phyloP scores from a whole-genome alignment of 1,140 invertebrate genomes.

The Pararge aegeria region DNA sequence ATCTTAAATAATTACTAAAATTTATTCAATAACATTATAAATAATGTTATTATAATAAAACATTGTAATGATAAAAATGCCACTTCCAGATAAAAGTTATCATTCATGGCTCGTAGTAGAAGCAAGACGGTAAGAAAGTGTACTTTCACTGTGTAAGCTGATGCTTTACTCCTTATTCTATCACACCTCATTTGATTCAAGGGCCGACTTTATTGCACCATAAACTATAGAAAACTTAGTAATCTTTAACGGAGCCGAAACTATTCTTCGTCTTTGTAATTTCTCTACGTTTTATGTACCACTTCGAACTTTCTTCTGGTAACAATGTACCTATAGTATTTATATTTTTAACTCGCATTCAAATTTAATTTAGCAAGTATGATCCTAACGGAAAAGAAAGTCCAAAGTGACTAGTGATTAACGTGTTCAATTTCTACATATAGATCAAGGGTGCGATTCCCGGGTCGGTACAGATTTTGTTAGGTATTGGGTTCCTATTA shows the following conservation, averaged over 20 bases:
- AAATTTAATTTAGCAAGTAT: too few relatives aligned
- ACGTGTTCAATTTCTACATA: too few relatives aligned
- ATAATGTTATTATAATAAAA: too few relatives aligned
- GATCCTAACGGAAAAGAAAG: too few relatives aligned
- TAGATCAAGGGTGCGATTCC: too few relatives aligned
- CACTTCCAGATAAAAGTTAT: slow-evolving; percentile 47
- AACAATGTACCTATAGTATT: slow-evolving; percentile 12
- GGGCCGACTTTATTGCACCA: slow-evolving; percentile 58
- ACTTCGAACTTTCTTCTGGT: neutral
- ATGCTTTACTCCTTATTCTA: slow-evolving; percentile 72
- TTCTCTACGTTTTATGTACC: neutral
- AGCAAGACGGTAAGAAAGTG: slow-evolving; percentile 67
- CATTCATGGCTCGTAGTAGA: slow-evolving; percentile 39
- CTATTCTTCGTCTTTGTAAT: neutral
- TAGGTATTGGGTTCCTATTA: too few relatives aligned
- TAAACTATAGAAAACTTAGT: slow-evolving; percentile 46
- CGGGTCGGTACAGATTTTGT: too few relatives aligned
- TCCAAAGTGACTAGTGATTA: too few relatives aligned
- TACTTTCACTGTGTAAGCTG: slow-evolving; percentile 72
- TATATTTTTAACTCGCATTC: too few relatives aligned
- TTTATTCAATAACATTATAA: too few relatives aligned
- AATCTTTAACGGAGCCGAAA: slow-evolving; percentile 23
- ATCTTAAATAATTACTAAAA: too few relatives aligned
- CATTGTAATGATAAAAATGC: slow-evolving; percentile 4
- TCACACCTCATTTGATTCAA: slow-evolving; percentile 70